phyloP scores from a whole-genome alignment of 2,113 vertebrate species.

The Tylochromis polylepis region DNA sequence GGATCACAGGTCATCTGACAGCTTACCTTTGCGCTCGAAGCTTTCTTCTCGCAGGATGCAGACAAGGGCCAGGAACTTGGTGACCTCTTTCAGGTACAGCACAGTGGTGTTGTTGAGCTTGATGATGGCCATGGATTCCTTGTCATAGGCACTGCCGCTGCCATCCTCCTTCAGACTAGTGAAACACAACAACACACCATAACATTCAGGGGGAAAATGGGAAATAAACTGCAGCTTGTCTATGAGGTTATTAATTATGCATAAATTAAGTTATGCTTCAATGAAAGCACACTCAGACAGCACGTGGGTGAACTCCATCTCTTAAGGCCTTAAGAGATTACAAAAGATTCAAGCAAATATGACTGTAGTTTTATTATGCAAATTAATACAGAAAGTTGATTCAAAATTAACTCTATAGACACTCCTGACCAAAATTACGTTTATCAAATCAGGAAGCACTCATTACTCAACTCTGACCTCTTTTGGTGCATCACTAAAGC shows the following conservation, averaged over 20 bases:
- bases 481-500: background rate
- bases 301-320: background rate
- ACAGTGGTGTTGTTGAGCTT: slow-evolving; percentile 99
- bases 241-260: slow-evolving; percentile 10
- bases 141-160: slow-evolving; percentile 96
- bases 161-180: slow-evolving; percentile 93
- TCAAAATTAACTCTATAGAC: background rate
- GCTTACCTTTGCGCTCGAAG: slow-evolving; percentile 96
- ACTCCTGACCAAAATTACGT: background rate
- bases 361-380: background rate
- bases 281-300: background rate
- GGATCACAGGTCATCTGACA: background rate
- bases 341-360: background rate
- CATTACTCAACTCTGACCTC: background rate
- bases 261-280: background rate
- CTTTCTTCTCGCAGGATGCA: slow-evolving; percentile 99
- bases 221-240: background rate
- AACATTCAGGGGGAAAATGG: background rate
- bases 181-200: background rate
- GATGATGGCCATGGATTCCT: slow-evolving; percentile 99
- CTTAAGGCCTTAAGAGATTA: background rate
- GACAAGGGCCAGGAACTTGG: slow-evolving; percentile 96
- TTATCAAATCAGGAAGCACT: background rate
- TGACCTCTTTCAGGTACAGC: slow-evolving; percentile 98
- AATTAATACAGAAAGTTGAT: background rate